A percentile compares a stretch with the other conserved stretches of the same genome.
Evolutionary conservation across 2,888 invertebrate genomes (phyloP).

Genomic region (Pseudolycoriella hygida): DNA sequence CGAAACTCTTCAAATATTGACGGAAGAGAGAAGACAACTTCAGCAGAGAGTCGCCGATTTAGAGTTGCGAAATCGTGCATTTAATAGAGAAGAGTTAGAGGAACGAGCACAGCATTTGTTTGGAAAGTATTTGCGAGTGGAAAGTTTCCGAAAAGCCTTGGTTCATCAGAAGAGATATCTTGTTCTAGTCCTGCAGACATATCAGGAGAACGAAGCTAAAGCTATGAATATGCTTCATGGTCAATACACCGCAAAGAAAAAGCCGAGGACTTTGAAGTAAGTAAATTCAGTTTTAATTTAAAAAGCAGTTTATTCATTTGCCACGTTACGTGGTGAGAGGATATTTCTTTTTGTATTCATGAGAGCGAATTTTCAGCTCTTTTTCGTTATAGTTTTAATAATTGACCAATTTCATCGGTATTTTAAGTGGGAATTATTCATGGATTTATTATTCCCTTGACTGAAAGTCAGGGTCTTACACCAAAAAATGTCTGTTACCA

Average conservation of each 20-base stretch:
- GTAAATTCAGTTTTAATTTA: conserved; percentile 9
- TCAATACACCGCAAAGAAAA: conserved; percentile 10
- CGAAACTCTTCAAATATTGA: conserved; percentile 26
- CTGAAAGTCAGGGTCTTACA: too few relatives aligned
- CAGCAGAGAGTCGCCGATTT: conserved; percentile 31
- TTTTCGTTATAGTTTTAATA: too few relatives aligned
- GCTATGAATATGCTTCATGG: conserved; percentile 17
- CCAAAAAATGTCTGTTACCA: too few relatives aligned
- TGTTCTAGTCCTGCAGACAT: conserved; percentile 39
- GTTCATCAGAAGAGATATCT: conserved; percentile 84
- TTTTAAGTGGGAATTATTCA: too few relatives aligned
- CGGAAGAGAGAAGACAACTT: conserved; percentile 31
- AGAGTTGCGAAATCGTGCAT: conserved; percentile 17
- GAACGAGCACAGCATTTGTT: conserved; percentile 33
- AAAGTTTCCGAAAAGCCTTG: conserved; percentile 74
- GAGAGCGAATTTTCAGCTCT: too few relatives aligned
- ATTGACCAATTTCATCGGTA: too few relatives aligned
- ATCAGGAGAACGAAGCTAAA: conserved; percentile 25
- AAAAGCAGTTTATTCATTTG: conserved; percentile 14
- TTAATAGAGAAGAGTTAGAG: conserved; percentile 16
- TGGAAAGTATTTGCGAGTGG: conserved; percentile 54
- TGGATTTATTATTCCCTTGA: too few relatives aligned
- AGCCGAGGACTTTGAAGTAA: conserved; percentile 26
- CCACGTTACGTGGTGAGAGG: too few relatives aligned
- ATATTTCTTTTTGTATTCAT: too few relatives aligned